Base-by-base conservation (phyloP, 2,113 vertebrate species). In the Brachyistius frenatus region DNA sequence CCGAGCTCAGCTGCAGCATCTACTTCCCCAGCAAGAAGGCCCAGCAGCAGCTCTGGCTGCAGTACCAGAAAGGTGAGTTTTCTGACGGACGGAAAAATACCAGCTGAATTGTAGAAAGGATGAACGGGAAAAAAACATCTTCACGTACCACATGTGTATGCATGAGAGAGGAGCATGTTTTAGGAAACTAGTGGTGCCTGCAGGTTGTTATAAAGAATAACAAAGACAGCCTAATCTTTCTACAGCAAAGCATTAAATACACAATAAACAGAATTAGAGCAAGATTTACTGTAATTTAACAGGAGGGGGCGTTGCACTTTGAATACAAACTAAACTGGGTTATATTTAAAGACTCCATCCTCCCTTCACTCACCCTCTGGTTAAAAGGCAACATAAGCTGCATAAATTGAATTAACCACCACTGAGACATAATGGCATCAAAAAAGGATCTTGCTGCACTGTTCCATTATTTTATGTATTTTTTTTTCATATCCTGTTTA, bases 41-140 rank as follows among this genome's bases (percentile, higher is more conserved):
- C 33, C 98, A 99, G 95, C 98, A 99, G 94, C 98, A 99, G 91
- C 96, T 99, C 61, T 99, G 98, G 98, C 95, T 99, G 15, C 98
- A 99, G 94, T 99, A 99, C 84, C 98, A 99, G 95, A 99, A 99
- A 98, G 98, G 98, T 99, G 94, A 96, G 96, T 36, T 4, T 36
- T 23, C 66, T 14, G 33, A 65, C 44, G 54, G 32, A 23, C 7
- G 16, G 39, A 7, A 41, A 41, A 10, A 56, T 4, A 7, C n/a
- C 44, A 58, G 23, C 41, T 44, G 41, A 47, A 54, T 23, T 6
- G 36, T 23, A 15, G 31, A 47, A 44, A 11, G 65, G 23, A 46
- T n/a, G 15, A 60, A 70, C 5, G 9, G 8, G 23, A 23, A 64
- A 32, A 16, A 7, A 7, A 7, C 2, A 16, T 36, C 7, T n/a